Evolutionary conservation across 2,888 invertebrate species (phyloP).

Genomic region (Mystacides longicornis): DNA sequence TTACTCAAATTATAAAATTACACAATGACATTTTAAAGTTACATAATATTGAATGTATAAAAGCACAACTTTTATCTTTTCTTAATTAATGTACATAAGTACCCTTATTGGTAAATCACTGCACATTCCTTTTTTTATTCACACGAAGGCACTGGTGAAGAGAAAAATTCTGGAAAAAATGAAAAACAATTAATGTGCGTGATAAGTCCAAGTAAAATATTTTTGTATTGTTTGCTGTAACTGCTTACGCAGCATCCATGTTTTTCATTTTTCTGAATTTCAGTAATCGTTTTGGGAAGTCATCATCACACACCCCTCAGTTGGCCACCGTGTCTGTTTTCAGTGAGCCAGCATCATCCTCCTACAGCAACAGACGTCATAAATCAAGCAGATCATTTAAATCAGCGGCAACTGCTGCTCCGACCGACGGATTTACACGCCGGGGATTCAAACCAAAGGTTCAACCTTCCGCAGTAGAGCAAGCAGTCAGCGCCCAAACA

Average conservation of each 20-base stretch:
- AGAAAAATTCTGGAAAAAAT: neutral
- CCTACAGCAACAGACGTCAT: conserved; percentile 49
- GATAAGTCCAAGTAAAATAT: neutral
- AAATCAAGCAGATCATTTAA: conserved; percentile 40
- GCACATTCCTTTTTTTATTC: neutral
- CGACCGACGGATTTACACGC: conserved; percentile 42
- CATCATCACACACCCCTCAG: conserved; percentile 46
- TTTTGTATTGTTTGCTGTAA: neutral
- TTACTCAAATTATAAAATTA: neutral
- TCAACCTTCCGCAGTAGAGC: conserved; percentile 50
- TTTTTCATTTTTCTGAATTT: conserved; percentile 30
- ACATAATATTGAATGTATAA: no score
- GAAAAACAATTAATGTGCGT: neutral
- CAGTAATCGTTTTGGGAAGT: conserved; percentile 44
- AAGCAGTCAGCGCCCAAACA: conserved; percentile 42
- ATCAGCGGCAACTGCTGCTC: conserved; percentile 38
- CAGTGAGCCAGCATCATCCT: conserved; percentile 49
- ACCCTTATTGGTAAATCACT: neutral
- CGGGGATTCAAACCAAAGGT: conserved; percentile 65
- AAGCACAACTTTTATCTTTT: neutral
- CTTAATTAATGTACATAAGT: neutral
- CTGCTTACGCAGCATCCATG: neutral
- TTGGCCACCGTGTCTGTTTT: conserved; percentile 60
- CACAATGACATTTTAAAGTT: neutral
- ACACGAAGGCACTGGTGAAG: neutral